Conservation (phyloP, 2,113 vertebrate species). For the Trichomycterus rosablanca region DNA sequence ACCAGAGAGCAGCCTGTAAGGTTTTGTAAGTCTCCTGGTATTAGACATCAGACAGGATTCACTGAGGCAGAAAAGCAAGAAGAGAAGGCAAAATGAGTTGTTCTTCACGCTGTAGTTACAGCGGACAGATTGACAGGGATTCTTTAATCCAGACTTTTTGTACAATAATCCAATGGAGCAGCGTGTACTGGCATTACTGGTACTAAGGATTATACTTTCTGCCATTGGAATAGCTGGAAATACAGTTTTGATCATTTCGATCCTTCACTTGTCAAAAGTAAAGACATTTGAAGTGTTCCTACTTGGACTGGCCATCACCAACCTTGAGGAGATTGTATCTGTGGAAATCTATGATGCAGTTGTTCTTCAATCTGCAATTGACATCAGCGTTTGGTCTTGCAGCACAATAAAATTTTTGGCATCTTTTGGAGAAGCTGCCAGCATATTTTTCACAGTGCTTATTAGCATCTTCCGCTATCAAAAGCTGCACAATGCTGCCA, state of each 20-base stretch:
- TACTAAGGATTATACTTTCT: constrained; percentile 50
- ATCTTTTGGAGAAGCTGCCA: constrained; percentile 52
- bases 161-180: constrained; percentile 36
- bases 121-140: neutral
- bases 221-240: constrained; percentile 59
- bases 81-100: constrained; percentile 2
- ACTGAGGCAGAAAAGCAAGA: constrained; percentile 39
- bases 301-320: constrained; percentile 55
- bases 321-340: constrained; percentile 62
- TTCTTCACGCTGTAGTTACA: neutral
- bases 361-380: neutral
- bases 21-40: constrained; percentile 35
- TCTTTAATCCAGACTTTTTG: neutral
- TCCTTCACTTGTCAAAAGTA: constrained; percentile 41
- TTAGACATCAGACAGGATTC: constrained; percentile 38
- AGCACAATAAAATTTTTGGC: constrained; percentile 54
- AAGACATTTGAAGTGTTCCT: constrained; percentile 69
- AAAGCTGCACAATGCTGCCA: constrained; percentile 58
- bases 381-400: constrained; percentile 31
- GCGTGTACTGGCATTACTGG: constrained; percentile 27
- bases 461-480: constrained; percentile 67
- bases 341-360: constrained; percentile 56
- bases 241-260: constrained; percentile 50
- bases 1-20: constrained; percentile 50
- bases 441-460: constrained; percentile 66